phyloP scores from a whole-genome alignment of 2,113 vertebrate genomes.

The Hydrochoerus hydrochaeris region DNA sequence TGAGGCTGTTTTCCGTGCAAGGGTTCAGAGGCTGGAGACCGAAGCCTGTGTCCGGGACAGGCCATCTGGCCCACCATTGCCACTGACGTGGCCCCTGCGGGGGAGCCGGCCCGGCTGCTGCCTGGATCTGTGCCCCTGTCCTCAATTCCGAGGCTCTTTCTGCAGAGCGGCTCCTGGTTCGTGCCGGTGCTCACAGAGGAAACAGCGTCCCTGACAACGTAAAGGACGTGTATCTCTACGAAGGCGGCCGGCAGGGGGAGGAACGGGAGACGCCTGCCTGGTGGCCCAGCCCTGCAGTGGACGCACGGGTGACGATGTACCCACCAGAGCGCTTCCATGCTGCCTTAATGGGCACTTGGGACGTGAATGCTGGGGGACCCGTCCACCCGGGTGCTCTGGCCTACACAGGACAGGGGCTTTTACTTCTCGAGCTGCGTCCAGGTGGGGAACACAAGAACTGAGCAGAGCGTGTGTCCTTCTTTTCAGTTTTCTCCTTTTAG shows the following conservation, averaged over 20 bases:
- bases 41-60: too few species aligned
- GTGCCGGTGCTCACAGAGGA: too few species aligned
- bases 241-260: neutral
- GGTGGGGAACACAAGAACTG: neutral
- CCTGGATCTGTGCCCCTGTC: too few species aligned
- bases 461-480: neutral
- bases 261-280: too few species aligned
- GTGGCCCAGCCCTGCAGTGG: neutral
- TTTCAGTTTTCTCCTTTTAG: neutral
- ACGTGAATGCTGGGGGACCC: neutral
- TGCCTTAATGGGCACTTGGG: neutral
- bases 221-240: neutral
- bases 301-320: neutral
- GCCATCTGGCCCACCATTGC: too few species aligned
- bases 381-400: neutral
- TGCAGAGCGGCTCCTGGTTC: too few species aligned
- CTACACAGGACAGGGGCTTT: too few species aligned
- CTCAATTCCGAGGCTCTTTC: too few species aligned
- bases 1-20: neutral
- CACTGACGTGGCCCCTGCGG: too few species aligned
- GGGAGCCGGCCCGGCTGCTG: too few species aligned
- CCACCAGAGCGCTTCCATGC: neutral
- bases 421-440: too few species aligned
- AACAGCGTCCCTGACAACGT: too few species aligned
- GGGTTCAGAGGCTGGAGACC: neutral